phyloP scores from a whole-genome alignment of 2,888 invertebrate species.

The Diarsia rubi region DNA sequence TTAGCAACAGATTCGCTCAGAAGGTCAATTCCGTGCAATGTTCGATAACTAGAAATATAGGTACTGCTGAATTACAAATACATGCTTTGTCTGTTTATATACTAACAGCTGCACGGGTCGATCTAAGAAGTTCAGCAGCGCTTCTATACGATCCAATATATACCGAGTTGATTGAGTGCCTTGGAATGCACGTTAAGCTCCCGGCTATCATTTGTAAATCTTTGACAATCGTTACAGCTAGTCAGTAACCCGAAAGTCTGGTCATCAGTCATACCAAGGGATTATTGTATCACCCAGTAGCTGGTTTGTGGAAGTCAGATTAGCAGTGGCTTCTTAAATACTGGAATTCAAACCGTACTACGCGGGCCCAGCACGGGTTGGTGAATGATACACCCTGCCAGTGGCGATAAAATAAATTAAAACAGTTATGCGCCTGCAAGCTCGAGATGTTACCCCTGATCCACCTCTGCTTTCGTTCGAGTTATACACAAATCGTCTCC shows the following conservation, averaged over 20 bases:
- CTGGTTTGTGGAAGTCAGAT: too few relatives aligned
- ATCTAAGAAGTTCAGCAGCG: not conserved
- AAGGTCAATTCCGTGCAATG: slow-evolving; percentile 10
- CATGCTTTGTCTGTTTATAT: not conserved
- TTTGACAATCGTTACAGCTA: too few relatives aligned
- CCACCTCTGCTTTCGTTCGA: not conserved
- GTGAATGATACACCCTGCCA: too few relatives aligned
- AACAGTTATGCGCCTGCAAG: not conserved
- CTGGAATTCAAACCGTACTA: too few relatives aligned
- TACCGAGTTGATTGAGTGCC: not conserved
- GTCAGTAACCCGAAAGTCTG: too few relatives aligned
- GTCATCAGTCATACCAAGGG: too few relatives aligned
- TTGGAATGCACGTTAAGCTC: too few relatives aligned
- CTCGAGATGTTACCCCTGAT: not conserved
- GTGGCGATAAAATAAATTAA: not conserved
- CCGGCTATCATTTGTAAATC: too few relatives aligned
- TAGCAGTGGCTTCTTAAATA: too few relatives aligned
- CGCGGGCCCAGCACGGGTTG: too few relatives aligned
- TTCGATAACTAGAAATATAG: not conserved
- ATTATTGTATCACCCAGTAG: too few relatives aligned
- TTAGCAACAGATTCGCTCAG: not conserved
- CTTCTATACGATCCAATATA: not conserved
- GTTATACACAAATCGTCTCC: not conserved
- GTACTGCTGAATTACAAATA: not conserved
- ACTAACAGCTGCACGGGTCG: not conserved